phyloP scores from a whole-genome alignment of 1,140 invertebrate genomes.

The Rhagoletis pomonella region DNA sequence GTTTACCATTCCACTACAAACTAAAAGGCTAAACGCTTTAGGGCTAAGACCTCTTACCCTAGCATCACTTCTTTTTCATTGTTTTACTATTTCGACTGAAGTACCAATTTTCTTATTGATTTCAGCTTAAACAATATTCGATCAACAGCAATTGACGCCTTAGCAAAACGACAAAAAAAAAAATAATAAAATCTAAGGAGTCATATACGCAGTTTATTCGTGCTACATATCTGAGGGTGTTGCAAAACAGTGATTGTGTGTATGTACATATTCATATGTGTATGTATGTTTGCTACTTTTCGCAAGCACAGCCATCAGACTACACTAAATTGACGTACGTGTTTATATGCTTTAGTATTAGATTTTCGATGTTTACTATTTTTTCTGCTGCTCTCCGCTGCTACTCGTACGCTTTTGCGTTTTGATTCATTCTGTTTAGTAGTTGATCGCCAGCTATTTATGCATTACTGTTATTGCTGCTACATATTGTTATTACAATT shows the following conservation, averaged over 20 bases:
- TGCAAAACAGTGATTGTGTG: background rate
- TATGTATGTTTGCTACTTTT: background rate
- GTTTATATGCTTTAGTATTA: background rate
- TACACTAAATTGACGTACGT: background rate
- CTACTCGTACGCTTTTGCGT: background rate
- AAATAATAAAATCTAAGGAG: background rate
- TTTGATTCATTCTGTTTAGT: background rate
- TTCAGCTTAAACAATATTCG: background rate
- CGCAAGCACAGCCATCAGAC: background rate
- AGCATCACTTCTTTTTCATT: background rate
- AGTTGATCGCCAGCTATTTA: constrained; percentile 34
- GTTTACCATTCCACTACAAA: background rate
- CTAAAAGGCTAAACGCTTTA: background rate
- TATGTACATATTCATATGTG: background rate
- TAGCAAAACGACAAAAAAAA: background rate
- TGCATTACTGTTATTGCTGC: constrained; percentile 21
- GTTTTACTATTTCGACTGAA: background rate
- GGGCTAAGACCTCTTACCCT: background rate
- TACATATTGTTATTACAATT: background rate
- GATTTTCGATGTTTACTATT: constrained; percentile 8
- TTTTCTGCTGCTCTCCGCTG: background rate
- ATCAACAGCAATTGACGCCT: background rate
- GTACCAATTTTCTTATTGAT: background rate
- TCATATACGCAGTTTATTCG: background rate
- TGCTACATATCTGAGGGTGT: background rate